phyloP scores from a whole-genome alignment of 1,140 invertebrate genomes.

The Ceratosolen solmsi region DNA sequence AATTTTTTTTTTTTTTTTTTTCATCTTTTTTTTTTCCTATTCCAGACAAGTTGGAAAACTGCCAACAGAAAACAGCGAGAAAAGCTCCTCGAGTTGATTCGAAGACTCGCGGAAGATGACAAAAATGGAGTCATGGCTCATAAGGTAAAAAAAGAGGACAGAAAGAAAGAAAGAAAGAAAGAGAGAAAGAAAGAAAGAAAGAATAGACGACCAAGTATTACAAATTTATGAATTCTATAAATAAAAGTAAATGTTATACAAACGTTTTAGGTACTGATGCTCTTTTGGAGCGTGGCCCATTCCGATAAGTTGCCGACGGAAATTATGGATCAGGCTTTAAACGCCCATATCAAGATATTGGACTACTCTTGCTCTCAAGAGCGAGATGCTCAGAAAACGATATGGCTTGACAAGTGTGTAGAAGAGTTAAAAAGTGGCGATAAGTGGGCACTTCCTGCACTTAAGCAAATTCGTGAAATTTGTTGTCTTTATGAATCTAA shows the following conservation, averaged over 20 bases:
- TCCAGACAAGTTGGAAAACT: conserved; percentile 93
- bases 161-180: too few relatives aligned
- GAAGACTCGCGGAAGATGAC: conserved; percentile 96
- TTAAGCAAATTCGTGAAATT: conserved; percentile 97
- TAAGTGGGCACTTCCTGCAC: conserved; percentile 92
- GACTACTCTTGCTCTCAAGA: conserved; percentile 98
- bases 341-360: conserved; percentile 96
- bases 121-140: conserved; percentile 99
- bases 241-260: neutral
- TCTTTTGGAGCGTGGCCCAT: conserved; percentile 98
- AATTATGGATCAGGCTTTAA: conserved; percentile 97
- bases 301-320: conserved; percentile 96
- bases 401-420: conserved; percentile 96
- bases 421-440: conserved; percentile 92
- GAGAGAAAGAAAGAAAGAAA: conserved; percentile 19
- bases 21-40: conserved; percentile 39
- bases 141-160: conserved; percentile 78
- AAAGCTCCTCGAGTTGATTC: conserved; percentile 94
- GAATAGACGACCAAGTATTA: too few relatives aligned
- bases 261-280: conserved; percentile 84
- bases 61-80: conserved; percentile 97
- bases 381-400: conserved; percentile 94
- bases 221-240: too few relatives aligned
- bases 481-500: conserved; percentile 93
- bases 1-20: conserved; percentile 28